Evolutionary conservation across 2,113 vertebrate species (phyloP).

Genomic region (Nanorana parkeri): DNA sequence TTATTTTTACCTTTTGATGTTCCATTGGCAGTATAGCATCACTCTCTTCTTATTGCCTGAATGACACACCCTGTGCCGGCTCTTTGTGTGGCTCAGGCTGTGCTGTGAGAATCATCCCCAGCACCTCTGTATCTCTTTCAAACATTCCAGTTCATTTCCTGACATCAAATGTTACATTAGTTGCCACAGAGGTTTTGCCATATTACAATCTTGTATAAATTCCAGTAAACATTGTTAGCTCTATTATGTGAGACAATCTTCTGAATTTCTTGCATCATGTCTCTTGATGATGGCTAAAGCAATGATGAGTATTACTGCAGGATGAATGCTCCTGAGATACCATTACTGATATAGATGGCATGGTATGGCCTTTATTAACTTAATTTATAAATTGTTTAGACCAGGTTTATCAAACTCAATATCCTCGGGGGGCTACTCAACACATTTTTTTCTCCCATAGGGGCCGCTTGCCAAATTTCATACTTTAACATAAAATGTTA

Average conservation of each 20-base stretch:
- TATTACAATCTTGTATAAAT: background rate
- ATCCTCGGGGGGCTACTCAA: too few species aligned
- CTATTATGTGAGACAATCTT: background rate
- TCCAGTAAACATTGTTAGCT: background rate
- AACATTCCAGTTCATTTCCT: background rate
- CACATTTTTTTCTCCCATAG: too few species aligned
- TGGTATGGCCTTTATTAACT: too few species aligned
- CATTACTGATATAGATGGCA: too few species aligned
- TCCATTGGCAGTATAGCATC: too few species aligned
- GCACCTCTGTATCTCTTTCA: background rate
- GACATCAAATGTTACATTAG: conserved; percentile 7
- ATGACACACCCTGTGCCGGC: background rate
- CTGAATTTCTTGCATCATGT: conserved; percentile 14
- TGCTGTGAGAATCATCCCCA: background rate
- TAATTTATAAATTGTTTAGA: too few species aligned
- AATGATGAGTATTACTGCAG: background rate
- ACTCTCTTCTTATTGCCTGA: too few species aligned
- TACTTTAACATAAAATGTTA: too few species aligned
- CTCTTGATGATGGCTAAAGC: background rate
- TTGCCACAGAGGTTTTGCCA: background rate
- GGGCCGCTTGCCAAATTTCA: too few species aligned
- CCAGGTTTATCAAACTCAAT: too few species aligned
- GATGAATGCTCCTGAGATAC: background rate
- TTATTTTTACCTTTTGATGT: too few species aligned
- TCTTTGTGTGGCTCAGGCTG: conserved; percentile 15